phyloP scores from a whole-genome alignment of 1,140 invertebrate species.

The Drosophila bocqueti region DNA sequence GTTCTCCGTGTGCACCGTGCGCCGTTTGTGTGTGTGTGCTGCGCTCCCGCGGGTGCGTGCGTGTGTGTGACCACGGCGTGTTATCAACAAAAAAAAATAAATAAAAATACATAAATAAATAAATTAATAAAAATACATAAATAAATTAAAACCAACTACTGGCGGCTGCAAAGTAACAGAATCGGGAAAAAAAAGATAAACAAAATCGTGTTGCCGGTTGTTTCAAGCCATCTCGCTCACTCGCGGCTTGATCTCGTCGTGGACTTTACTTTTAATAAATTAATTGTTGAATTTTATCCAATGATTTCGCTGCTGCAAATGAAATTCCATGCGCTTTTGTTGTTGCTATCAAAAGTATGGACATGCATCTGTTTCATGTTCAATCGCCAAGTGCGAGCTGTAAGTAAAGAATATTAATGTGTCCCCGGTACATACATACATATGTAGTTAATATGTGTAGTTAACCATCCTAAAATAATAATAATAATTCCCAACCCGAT shows the following conservation, averaged over 20 bases:
- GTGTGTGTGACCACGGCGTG: slow-evolving; percentile 11
- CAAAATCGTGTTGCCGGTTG: slow-evolving; percentile 21
- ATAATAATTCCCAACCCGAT: slow-evolving; percentile 22
- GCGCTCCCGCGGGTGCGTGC: slow-evolving; percentile 21
- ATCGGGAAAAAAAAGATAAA: background rate
- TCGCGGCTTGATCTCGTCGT: slow-evolving; percentile 14
- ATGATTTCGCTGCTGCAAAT: slow-evolving; percentile 99
- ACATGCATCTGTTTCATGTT: slow-evolving; percentile 98
- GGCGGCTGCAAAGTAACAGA: slow-evolving; percentile 3
- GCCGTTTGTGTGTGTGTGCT: slow-evolving; percentile 21
- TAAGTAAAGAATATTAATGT: slow-evolving; percentile 87
- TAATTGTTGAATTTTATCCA: slow-evolving; percentile 18
- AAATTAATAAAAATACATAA: background rate
- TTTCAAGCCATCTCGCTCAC: slow-evolving; percentile 12
- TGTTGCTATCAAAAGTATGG: slow-evolving; percentile 98
- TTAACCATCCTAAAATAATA: background rate
- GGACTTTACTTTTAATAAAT: slow-evolving; percentile 16
- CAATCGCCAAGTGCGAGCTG: slow-evolving; percentile 97
- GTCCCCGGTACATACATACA: background rate
- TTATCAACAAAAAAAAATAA: slow-evolving; percentile 25
- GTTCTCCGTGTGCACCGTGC: slow-evolving; percentile 15
- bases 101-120: no score
- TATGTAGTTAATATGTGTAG: slow-evolving; percentile 1
- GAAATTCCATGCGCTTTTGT: slow-evolving; percentile 97
- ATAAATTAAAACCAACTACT: slow-evolving; percentile 1